Percentiles rank a stretch among this genome's conserved stretches.
Conservation (phyloP, 2,113 vertebrate species). For the Pontoporia blainvillei region DNA sequence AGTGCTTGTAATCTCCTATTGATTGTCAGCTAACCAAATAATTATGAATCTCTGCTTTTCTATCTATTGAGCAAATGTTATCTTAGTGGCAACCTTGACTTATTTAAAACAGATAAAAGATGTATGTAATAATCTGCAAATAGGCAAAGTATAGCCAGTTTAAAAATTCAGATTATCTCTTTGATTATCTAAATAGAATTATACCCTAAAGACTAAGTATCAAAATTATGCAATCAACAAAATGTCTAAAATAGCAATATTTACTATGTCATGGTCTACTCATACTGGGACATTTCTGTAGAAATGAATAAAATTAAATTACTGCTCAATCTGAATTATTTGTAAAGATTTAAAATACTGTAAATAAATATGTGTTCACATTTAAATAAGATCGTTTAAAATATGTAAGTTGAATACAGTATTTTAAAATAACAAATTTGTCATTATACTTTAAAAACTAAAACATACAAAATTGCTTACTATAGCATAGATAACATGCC, state of each 20-base stretch:
- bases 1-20: slow-evolving; percentile 14
- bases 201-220: background rate
- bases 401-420: background rate
- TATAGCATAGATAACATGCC: background rate
- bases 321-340: background rate
- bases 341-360: background rate
- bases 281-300: background rate
- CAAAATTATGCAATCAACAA: background rate
- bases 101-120: background rate
- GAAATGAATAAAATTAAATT: background rate
- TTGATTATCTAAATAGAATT: background rate
- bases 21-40: slow-evolving; percentile 30
- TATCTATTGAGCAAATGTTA: background rate
- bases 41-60: background rate
- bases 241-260: background rate
- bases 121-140: background rate
- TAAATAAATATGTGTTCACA: background rate
- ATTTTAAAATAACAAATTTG: background rate
- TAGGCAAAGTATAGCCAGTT: background rate
- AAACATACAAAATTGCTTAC: background rate
- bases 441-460: background rate
- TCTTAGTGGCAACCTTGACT: background rate
- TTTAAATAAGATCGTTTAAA: background rate
- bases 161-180: background rate
- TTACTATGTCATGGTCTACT: background rate